A percentile compares a stretch with the other conserved stretches of the same genome.
Evolutionary conservation across 2,797 vertebrate species (phyloP).

Genomic region (Valencia hispanica): DNA sequence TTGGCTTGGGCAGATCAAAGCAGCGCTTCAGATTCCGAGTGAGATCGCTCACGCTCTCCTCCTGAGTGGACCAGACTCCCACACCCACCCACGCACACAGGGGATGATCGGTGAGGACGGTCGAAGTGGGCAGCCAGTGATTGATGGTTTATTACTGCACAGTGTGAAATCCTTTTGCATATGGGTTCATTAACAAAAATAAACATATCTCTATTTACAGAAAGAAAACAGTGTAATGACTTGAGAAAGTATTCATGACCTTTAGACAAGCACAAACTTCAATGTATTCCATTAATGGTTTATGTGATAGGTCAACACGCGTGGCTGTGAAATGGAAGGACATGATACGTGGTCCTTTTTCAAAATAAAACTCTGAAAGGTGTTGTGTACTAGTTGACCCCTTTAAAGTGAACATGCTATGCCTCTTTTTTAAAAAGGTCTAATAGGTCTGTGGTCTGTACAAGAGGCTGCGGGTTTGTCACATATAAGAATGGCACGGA

Average conservation of each 20-base stretch:
- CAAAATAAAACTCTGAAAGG: background rate
- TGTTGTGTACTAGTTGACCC: no score
- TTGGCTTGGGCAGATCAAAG: conserved; percentile 88
- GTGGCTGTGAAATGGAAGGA: no score
- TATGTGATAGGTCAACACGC: background rate
- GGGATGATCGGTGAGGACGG: conserved; percentile 43
- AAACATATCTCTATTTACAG: background rate
- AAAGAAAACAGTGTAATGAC: no score
- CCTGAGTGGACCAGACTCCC: conserved; percentile 73
- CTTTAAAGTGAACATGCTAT: no score
- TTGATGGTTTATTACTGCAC: conserved; percentile 46
- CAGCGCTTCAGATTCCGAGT: conserved; percentile 91
- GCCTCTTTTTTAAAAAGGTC: no score
- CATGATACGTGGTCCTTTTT: background rate
- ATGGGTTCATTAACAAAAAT: background rate
- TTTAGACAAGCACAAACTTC: background rate
- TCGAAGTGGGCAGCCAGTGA: conserved; percentile 70
- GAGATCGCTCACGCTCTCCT: conserved; percentile 86
- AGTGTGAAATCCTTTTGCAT: background rate
- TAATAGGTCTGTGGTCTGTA: no score
- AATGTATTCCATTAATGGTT: background rate
- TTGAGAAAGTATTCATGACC: background rate
- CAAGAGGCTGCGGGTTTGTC: no score
- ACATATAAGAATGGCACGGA: no score
- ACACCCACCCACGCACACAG: conserved; percentile 27